These are phyloP conservation scores for Hyposmocoma kahamanoa DNA, from an alignment of 1,140 invertebrate species.

Conservation along the genomic window DNA sequence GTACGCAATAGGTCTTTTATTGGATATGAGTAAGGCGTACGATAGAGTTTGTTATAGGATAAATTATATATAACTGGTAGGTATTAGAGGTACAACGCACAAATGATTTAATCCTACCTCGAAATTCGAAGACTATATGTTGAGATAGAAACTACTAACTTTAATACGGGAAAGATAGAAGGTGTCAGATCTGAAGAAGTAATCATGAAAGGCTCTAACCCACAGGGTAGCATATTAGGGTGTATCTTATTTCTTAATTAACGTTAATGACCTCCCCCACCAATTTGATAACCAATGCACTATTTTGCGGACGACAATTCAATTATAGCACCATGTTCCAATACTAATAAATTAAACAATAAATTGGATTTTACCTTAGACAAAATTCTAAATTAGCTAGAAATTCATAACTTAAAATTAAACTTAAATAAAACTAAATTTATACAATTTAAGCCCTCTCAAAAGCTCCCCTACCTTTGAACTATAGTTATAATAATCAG, in stretches of 20 bases:
- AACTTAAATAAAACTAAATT: neutral
- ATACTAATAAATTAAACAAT: neutral
- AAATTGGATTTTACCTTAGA: neutral
- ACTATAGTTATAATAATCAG: too few relatives aligned
- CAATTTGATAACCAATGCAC: neutral
- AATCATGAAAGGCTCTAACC: neutral
- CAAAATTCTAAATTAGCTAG: neutral
- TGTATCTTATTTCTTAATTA: neutral
- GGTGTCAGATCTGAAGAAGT: too few relatives aligned
- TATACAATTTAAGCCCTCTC: neutral
- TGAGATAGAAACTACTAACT: too few relatives aligned
- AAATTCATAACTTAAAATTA: neutral
- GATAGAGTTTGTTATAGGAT: constrained; percentile 3
- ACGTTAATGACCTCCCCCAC: neutral
- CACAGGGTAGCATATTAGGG: neutral
- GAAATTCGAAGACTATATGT: neutral
- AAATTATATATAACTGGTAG: constrained; percentile 3
- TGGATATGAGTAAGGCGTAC: constrained; percentile 5
- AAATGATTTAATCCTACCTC: constrained; percentile 3
- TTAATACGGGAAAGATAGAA: too few relatives aligned
- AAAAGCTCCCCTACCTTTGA: neutral
- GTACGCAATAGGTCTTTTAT: neutral
- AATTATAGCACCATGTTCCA: neutral
- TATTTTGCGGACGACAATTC: constrained; percentile 3
- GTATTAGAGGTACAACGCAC: constrained; percentile 1